Evolutionary conservation across 2,888 invertebrate genomes (phyloP), one percentile per base, ranked within the genome.

Genomic region (Xanthorhoe designata): DNA sequence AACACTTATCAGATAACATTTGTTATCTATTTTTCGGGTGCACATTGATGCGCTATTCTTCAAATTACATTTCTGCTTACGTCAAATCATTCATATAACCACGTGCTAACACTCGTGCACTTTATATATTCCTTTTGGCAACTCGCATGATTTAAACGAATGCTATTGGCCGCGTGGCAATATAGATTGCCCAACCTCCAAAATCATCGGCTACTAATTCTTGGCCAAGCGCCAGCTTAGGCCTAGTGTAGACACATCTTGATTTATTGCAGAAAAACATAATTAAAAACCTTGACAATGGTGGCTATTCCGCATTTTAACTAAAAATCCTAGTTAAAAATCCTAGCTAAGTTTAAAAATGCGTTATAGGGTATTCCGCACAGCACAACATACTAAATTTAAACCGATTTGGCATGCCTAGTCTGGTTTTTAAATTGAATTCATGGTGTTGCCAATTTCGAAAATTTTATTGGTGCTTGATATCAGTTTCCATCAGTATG

Each of bases 111-210:
- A 42, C 38, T n/a, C 13, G 13, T 55, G 19, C 24, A 29, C 2
- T 29, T 13, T 32, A 32, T 32, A 32, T 32, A 59, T 59, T 13
- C 24, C 15, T 59, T 62, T 62, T 62, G 66, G 62, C 62, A 66
- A 35, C 53, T 29, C 2, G 38, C n/a, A 19, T 60, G 47, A 49
- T 42, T 42, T 29, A 59, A 56, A 56, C 38, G 35, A 47, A 45
- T 51, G 15, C 35, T 54, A 66, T 64, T 67, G 61, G 63, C 56
- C 47, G 60, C 10, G 15, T 15, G 66, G n/a, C 35, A 49, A 35
- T 51, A 57, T 53, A 35, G 29, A 53, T 67, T 67, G 67, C 54
- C 63, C 63, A 67, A 68, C 68, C 68, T 64, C 57, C 68, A 61
- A 38, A 57, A 68, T 68, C 56, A 7, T 18, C 53, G 32, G 15